Percentiles rank a stretch among this genome's conserved stretches.
phyloP scores from a whole-genome alignment of 2,113 vertebrate genomes.

The Dromaius novaehollandiae region DNA sequence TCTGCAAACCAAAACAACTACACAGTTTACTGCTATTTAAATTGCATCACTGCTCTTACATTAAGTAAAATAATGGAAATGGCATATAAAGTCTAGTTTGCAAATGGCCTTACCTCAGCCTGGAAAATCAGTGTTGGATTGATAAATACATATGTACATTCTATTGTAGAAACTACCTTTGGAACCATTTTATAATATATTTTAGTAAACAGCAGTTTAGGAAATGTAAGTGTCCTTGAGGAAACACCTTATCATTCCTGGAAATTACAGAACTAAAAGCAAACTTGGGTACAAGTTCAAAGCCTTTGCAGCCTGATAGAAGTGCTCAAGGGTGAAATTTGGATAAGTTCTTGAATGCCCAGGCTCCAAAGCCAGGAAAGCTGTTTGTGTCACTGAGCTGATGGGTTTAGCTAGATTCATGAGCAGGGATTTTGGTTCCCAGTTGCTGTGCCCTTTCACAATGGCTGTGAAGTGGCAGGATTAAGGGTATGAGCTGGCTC shows the following conservation, averaged over 20 bases:
- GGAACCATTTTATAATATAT: background rate
- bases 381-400: background rate
- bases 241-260: background rate
- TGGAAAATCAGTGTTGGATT: background rate
- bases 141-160: fast-evolving
- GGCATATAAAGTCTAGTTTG: background rate
- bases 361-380: background rate
- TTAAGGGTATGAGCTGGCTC: background rate
- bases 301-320: background rate
- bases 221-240: background rate
- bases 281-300: background rate
- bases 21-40: background rate
- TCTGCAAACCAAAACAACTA: background rate
- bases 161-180: background rate
- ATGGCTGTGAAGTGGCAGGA: background rate
- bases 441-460: background rate
- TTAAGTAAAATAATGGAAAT: background rate
- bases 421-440: background rate
- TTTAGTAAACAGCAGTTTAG: background rate
- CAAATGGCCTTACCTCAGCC: background rate
- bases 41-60: background rate
- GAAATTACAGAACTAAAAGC: background rate
- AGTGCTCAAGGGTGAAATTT: background rate
- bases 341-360: background rate
- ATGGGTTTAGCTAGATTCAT: background rate